Evolutionary conservation across 2,888 invertebrate species (phyloP), one percentile per base, ranked within the genome.

Genomic region (Pristionchus japonicus): DNA sequence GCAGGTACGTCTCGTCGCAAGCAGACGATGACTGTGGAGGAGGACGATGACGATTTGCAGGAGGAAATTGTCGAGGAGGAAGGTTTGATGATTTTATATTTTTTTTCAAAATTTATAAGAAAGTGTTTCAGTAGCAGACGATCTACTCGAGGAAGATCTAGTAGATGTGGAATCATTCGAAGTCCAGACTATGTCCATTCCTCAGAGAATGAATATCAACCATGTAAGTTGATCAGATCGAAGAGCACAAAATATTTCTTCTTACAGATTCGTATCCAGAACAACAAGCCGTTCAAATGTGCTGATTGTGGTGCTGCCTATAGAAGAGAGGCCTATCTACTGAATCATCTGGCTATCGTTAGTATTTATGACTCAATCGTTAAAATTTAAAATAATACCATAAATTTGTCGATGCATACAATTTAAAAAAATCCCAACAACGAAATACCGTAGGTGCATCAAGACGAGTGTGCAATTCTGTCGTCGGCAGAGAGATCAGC

Each of bases 261-360:
- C 43, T 1, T 70, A 7, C 20, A 70, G 70, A 37, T 37, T 70
- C 80, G 80, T 9, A 40, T 82, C 1, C 49, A 49, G 82, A 82
- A 82, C 49, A 82, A 82, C 17, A 49, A 49, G 27, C 82, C 82
- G 31, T 82, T 82, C 82, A 23, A 27, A 20, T 82, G 82, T 82
- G 27, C 31, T 17, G 82, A 82, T 17, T 82, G 82, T 49, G 82
- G 82, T n/a, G 52, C 49, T 17, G n/a, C 49, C 3, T 82, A 82
- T 17, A 47, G 82, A 40, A 82, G 82, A 82, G 82, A 82, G 49
- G 82, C 82, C 7, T 82, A 82, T 34, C 49, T 82, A 27, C 49
- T 82, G 31, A 82, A 82, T 82, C 82, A 82, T 82, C 49, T 82
- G 6, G 82, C 82, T 27, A n/a, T 49, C n/a, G 82, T 82, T n/a